These are phyloP conservation scores for Laodelphax striatellus DNA, from an alignment of 1,140 invertebrate species.

Conservation along the genomic window DNA sequence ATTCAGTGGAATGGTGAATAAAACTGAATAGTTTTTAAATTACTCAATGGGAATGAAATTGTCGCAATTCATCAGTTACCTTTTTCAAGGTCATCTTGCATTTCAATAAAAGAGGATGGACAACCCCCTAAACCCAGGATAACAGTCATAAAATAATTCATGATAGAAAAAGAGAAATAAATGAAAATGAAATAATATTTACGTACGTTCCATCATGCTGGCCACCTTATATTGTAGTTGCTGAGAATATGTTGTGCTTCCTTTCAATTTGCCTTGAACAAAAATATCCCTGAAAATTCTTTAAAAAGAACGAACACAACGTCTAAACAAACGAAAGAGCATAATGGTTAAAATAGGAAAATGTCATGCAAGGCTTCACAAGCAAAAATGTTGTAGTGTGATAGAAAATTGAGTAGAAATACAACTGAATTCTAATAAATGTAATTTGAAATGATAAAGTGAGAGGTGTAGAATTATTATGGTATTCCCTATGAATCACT, in stretches of 20 bases:
- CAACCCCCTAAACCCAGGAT: no score
- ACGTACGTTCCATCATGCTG: conserved; percentile 41
- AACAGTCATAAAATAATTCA: no score
- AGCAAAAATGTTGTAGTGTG: neutral
- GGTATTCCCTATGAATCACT: no score
- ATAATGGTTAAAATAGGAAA: conserved; percentile 1
- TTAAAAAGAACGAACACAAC: neutral
- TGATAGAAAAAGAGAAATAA: no score
- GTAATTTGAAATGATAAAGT: no score
- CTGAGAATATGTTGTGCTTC: conserved; percentile 40
- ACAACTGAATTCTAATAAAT: neutral
- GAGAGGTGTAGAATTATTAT: no score
- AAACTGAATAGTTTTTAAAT: no score
- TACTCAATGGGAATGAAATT: no score
- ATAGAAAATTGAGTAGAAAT: conserved; percentile 1
- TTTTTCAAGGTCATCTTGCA: no score
- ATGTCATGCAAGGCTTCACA: conserved; percentile 8
- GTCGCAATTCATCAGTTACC: no score
- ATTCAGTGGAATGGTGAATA: no score
- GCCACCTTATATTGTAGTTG: conserved; percentile 40
- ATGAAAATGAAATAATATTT: neutral
- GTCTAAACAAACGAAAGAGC: neutral
- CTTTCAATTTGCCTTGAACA: conserved; percentile 31
- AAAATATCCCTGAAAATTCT: conserved; percentile 3
- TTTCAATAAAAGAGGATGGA: no score